Evolutionary conservation across 2,797 vertebrate genomes (phyloP).

Genomic region (Artibeus jamaicensis): DNA sequence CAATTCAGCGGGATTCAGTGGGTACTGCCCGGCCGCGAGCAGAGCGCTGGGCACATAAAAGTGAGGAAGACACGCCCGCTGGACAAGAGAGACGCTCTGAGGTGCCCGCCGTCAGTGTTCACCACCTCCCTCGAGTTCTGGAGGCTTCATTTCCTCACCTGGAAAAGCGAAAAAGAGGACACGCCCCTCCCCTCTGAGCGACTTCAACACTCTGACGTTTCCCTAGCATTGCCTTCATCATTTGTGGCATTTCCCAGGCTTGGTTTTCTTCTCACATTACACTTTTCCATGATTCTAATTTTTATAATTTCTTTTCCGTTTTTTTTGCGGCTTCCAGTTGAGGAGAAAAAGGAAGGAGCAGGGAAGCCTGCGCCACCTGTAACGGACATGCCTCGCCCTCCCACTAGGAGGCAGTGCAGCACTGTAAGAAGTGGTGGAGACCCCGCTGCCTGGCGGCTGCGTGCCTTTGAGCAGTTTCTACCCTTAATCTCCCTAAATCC

Average conservation of each 20-base stretch:
- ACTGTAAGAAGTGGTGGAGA: neutral
- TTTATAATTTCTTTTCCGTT: neutral
- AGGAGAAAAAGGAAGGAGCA: neutral
- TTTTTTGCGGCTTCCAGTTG: rapidly evolving
- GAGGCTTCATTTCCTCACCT: neutral
- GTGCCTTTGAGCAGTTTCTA: neutral
- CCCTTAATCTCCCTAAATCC: neutral
- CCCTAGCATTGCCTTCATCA: neutral
- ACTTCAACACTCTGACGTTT: neutral
- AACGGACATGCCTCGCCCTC: rapidly evolving
- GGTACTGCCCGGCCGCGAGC: neutral
- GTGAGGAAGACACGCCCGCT: neutral
- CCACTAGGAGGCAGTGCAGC: slow-evolving; percentile 49
- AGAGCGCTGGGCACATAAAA: neutral
- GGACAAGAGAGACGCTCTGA: neutral
- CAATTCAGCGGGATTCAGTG: neutral
- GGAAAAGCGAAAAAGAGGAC: neutral
- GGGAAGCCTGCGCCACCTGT: rapidly evolving
- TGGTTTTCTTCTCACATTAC: neutral
- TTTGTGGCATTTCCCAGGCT: neutral
- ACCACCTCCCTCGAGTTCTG: neutral
- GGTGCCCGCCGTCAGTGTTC: neutral
- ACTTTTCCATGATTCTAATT: neutral
- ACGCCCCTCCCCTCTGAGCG: rapidly evolving
- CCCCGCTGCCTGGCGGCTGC: neutral